Evolutionary conservation across 1,140 invertebrate genomes (phyloP).

Genomic region (Neotoxoptera formosana): DNA sequence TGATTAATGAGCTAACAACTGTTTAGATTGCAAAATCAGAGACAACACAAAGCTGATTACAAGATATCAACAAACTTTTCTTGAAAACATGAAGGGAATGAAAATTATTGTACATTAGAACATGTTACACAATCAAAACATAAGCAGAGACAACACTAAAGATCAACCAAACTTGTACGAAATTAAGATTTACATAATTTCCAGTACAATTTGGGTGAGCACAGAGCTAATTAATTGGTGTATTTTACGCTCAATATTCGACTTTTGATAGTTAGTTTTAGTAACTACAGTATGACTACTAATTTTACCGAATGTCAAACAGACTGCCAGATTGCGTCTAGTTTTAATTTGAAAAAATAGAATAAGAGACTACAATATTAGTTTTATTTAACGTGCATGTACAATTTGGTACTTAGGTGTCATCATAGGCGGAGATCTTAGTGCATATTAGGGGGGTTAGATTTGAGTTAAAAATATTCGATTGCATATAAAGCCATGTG

Average conservation of each 20-base stretch:
- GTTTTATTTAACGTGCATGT: neutral
- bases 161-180: neutral
- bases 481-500: neutral
- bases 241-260: neutral
- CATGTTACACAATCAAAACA: neutral
- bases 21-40: neutral
- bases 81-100: neutral
- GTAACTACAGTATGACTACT: neutral
- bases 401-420: neutral
- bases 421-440: neutral
- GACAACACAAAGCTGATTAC: neutral
- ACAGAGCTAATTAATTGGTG: neutral
- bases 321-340: neutral
- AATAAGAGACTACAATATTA: neutral
- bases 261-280: neutral
- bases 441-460: neutral
- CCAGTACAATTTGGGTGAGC: neutral
- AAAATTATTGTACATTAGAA: neutral
- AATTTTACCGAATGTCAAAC: no score
- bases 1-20: neutral
- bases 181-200: slow-evolving; percentile 10
- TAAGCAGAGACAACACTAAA: neutral
- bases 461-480: neutral
- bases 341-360: neutral
- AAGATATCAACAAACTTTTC: neutral